Evolutionary conservation across 1,140 invertebrate species (phyloP).

Genomic region (Pectinophora gossypiella): DNA sequence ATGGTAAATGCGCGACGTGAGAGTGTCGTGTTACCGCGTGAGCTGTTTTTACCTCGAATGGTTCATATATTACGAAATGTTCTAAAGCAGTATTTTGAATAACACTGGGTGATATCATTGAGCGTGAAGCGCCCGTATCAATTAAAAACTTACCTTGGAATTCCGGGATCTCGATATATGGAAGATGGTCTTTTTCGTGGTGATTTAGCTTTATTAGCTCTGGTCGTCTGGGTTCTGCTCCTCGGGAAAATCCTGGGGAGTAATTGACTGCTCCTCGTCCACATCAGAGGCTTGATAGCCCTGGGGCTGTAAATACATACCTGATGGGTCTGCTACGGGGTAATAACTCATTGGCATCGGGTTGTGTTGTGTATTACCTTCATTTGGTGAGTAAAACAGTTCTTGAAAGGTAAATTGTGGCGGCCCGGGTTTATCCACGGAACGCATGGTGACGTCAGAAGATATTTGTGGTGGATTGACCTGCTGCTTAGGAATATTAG

Average conservation of each 20-base stretch:
- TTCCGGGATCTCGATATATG: conserved; percentile 22
- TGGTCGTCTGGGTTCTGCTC: not conserved
- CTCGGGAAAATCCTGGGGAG: not conserved
- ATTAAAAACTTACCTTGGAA: conserved; percentile 24
- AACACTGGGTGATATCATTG: conserved; percentile 15
- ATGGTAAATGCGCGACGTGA: conserved; percentile 6
- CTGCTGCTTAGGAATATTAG: conserved; percentile 4
- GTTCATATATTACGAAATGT: not conserved
- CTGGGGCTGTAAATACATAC: not conserved
- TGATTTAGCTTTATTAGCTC: conserved; percentile 11
- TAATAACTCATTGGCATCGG: not conserved
- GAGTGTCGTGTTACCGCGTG: conserved; percentile 12
- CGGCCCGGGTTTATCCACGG: not conserved
- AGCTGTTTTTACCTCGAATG: conserved; percentile 15
- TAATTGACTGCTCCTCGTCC: not conserved
- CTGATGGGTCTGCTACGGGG: not conserved
- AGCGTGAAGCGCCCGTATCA: conserved; percentile 24
- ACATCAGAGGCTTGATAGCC: not conserved
- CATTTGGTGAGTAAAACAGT: not conserved
- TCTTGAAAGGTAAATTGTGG: not conserved
- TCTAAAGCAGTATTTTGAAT: conserved; percentile 4
- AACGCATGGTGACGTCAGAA: conserved; percentile 9
- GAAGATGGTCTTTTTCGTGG: conserved; percentile 11
- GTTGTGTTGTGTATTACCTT: not conserved
- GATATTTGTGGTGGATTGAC: not conserved